Percentiles rank a stretch among this genome's conserved stretches.
These are phyloP conservation scores for Sminthurides aquaticus DNA, from an alignment of 2,888 invertebrate genomes.

Conservation along the genomic window DNA sequence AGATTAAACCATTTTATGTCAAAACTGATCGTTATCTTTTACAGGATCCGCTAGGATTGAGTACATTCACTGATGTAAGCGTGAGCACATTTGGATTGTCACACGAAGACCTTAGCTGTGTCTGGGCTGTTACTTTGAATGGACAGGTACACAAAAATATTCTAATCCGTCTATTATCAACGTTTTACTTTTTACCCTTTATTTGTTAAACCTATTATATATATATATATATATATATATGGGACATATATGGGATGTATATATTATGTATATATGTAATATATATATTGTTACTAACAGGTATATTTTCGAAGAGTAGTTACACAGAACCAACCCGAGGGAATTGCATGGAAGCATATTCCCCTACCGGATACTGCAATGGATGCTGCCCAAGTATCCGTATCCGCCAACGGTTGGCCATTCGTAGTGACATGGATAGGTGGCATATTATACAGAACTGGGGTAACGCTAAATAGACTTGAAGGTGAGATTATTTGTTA, in stretches of 20 bases:
- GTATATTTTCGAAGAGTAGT: slow-evolving; percentile 80
- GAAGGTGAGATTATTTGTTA: slow-evolving; percentile 56
- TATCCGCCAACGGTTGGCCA: slow-evolving; percentile 75
- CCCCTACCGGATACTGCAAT: slow-evolving; percentile 62
- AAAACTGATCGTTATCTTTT: slow-evolving; percentile 44
- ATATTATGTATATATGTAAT: too few species aligned
- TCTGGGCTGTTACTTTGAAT: slow-evolving; percentile 89
- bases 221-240: too few species aligned
- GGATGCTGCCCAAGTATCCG: slow-evolving; percentile 76
- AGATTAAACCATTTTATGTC: too few species aligned
- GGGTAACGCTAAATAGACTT: slow-evolving; percentile 69
- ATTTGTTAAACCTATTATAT: too few species aligned
- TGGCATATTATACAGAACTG: slow-evolving; percentile 69
- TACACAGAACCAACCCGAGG: slow-evolving; percentile 71
- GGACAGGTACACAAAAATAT: slow-evolving; percentile 60
- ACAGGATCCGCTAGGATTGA: slow-evolving; percentile 58
- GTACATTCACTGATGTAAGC: slow-evolving; percentile 71
- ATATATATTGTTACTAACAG: too few species aligned
- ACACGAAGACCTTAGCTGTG: slow-evolving; percentile 63
- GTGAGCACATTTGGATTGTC: slow-evolving; percentile 78
- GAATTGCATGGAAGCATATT: slow-evolving; percentile 73
- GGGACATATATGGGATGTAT: too few species aligned
- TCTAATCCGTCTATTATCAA: neutral
- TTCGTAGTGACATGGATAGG: slow-evolving; percentile 84
- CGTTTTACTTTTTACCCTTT: too few species aligned